Base-by-base conservation (phyloP, 2,113 vertebrate species). In the Mormoops blainvillei region DNA sequence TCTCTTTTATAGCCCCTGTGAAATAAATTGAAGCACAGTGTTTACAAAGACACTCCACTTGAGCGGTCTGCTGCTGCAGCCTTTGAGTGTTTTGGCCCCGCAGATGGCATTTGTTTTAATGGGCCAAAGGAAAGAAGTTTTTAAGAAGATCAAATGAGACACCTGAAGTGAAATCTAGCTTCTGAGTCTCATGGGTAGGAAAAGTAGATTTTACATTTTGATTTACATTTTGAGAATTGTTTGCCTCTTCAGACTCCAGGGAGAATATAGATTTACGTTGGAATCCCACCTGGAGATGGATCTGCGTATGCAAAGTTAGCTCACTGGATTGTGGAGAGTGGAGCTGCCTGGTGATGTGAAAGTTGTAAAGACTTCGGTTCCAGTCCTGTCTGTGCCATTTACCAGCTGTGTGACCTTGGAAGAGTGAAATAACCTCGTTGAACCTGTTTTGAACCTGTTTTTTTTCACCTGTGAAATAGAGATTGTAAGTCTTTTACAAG, bases 81-180 rank as follows among this genome's bases (percentile, higher is more conserved):
- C 73, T 94, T 67, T 80, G 45, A 91, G 63, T 9, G 85, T 67
- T 87, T 52, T 4, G 4, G 56, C 24, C 56, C 14, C 18, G 43
- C 16, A 91, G 76, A 89, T 11, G 38, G 63, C 61, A 83, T 56
- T 97, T 78, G 45, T 91, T 93, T 94, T 80, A 97, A 93, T 92
- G 91, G 86, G 50, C 74, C 24, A 3, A 56, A 94, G 41, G 56
- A 95, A 96, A 73, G 43, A 73, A 77, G 38, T 82, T 94, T 97
- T 97, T 94, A 96, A 95, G 78, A 74, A 96, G 91, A 96, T 96
- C 86, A 95, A 91, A 95, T 94, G 82, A 93, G 48, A 74, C 56
- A 96, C 73, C 90, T 56, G 45, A 58, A 96, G 96, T 36, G 78
- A 94, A 88, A 87, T 65, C 50, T 67, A 36, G 18, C 58, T 91